These are phyloP conservation scores for Cheilosia vernalis DNA, from an alignment of 2,888 invertebrate genomes.

Conservation along the genomic window DNA sequence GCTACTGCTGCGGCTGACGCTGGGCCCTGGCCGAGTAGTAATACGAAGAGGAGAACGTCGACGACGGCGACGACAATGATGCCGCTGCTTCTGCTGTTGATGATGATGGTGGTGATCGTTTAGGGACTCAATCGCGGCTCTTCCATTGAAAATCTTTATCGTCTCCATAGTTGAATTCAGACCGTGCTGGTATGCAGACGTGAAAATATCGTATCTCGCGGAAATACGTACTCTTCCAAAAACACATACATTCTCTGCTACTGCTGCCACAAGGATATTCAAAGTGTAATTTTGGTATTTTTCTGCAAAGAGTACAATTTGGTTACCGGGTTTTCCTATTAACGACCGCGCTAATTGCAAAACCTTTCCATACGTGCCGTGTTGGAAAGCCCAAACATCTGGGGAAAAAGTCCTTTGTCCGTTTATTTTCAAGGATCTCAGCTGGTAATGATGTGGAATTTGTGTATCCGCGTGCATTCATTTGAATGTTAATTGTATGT, in stretches of 20 bases:
- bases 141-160: constrained; percentile 75
- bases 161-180: constrained; percentile 81
- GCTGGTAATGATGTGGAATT: constrained; percentile 46
- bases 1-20: constrained; percentile 46
- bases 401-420: constrained; percentile 60
- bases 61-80: constrained; percentile 42
- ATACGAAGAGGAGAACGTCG: constrained; percentile 58
- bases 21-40: constrained; percentile 33
- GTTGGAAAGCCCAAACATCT: constrained; percentile 75
- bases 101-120: constrained; percentile 71
- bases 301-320: background rate
- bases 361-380: constrained; percentile 39
- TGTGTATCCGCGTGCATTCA: constrained; percentile 30
- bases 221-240: constrained; percentile 34
- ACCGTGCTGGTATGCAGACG: constrained; percentile 83
- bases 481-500: constrained; percentile 63
- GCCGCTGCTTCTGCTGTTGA: constrained; percentile 68
- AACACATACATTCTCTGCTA: constrained; percentile 14
- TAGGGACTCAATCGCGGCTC: constrained; percentile 76
- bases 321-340: constrained; percentile 40
- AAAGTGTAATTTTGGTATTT: constrained; percentile 23
- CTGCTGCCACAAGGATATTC: constrained; percentile 38
- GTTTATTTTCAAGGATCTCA: constrained; percentile 39
- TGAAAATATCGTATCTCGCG: constrained; percentile 77
- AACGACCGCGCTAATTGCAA: constrained; percentile 24